A percentile compares a stretch with the other conserved stretches of the same genome.
phyloP scores from a whole-genome alignment of 1,140 invertebrate species.

The Cheumatopsyche charites region DNA sequence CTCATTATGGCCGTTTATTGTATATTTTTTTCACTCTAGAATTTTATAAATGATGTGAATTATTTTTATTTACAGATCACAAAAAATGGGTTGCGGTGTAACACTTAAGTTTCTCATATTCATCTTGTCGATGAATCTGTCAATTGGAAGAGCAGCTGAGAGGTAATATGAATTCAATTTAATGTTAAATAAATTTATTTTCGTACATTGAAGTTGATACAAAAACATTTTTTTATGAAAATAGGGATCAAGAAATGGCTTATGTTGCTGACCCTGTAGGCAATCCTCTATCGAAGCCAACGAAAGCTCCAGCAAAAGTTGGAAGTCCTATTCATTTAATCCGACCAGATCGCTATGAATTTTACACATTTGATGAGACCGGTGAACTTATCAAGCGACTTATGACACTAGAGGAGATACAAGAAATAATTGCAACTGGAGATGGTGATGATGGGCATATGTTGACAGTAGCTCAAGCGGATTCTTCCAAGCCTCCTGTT shows the following conservation, averaged over 20 bases:
- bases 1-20: neutral
- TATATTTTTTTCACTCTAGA: neutral
- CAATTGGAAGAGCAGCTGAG: conserved; percentile 26
- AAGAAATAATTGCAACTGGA: conserved; percentile 79
- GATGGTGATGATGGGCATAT: conserved; percentile 66
- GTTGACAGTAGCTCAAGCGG: conserved; percentile 60
- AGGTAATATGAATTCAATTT: conserved; percentile 12
- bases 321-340: conserved; percentile 78
- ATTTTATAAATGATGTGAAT: neutral
- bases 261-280: conserved; percentile 67
- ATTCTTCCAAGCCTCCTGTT: conserved; percentile 55
- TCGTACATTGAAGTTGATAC: neutral
- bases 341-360: conserved; percentile 81
- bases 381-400: conserved; percentile 79
- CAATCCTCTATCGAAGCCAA: conserved; percentile 64
- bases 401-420: conserved; percentile 83
- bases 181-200: neutral
- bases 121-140: conserved; percentile 11
- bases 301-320: conserved; percentile 60
- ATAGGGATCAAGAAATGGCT: conserved; percentile 55
- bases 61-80: neutral
- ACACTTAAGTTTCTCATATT: conserved; percentile 21
- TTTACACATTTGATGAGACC: conserved; percentile 82
- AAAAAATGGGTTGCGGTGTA: conserved; percentile 16
- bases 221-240: neutral